Evolutionary conservation across 1,140 invertebrate species (phyloP), one percentile per base, ranked within the genome.

Genomic region (Euura lappo): DNA sequence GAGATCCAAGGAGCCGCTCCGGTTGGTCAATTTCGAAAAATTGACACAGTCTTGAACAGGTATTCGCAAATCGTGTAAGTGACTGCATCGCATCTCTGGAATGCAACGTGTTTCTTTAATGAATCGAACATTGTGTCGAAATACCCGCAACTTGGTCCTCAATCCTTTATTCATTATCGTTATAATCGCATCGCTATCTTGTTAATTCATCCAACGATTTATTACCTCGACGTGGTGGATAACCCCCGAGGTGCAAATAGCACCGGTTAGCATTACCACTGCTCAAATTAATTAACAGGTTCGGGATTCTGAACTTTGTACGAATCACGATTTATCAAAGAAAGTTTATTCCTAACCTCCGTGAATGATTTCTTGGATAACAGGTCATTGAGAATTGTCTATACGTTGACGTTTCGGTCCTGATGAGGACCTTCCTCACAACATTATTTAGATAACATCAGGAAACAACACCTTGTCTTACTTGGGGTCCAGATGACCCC

Each of bases 21-120:
- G 28, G 28, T 28, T 28, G 28, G 28, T 28, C 0, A 28, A 28
- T 28, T 28, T 28, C 28, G 28, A 28, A 28, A 28, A 28, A 28
- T 28, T 28, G 28, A 28, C 1, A 28, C 28, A 28, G 28, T 28
- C 28, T 28, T 28, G 28, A 28, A 60, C 13, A 8, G 51, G 51
- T 60, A 60, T 60, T 60, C 13, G 51, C 51, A 60, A 60, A 60
- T 60, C 51, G 51, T 60, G 51, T 60, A 60, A 60, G 51, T 60
- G 8, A 60, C 51, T n/a, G 51, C 5, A 60, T 11, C 28, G 28
- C 28, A 28, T 11, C 51, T 28, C 28, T 28, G 51, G 51, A 60
- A 60, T 60, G 51, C 13, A 60, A 8, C 51, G 51, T 60, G 51
- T 60, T 68, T 68, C 69, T 47, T 79, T 78, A 79, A 79, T 78